These are phyloP conservation scores for Salminus brasiliensis DNA, from an alignment of 2,113 vertebrate genomes.

Conservation along the genomic window DNA sequence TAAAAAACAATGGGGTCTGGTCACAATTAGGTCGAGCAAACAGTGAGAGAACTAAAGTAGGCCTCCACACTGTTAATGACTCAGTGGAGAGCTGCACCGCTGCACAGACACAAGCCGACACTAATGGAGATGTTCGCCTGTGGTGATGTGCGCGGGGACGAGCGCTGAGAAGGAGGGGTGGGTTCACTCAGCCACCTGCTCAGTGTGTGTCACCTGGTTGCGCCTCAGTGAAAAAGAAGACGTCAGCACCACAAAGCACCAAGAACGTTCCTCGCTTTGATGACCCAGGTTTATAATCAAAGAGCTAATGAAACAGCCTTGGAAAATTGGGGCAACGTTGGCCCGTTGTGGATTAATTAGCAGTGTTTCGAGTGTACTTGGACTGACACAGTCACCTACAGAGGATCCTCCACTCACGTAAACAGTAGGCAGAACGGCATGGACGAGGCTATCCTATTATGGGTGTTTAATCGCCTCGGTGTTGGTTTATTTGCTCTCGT, in stretches of 20 bases:
- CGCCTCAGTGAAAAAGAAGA: constrained; percentile 41
- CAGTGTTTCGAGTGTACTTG: constrained; percentile 69
- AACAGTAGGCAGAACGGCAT: constrained; percentile 7
- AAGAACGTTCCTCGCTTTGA: neutral
- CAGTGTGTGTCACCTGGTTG: constrained; percentile 44
- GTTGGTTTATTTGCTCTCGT: constrained; percentile 36
- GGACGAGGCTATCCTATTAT: constrained; percentile 18
- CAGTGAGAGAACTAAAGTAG: constrained; percentile 61
- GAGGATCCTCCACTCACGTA: constrained; percentile 33
- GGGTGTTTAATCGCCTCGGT: constrained; percentile 34
- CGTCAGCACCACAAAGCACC: constrained; percentile 25
- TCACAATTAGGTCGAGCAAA: constrained; percentile 61
- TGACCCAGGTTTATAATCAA: constrained; percentile 28
- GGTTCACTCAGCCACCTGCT: constrained; percentile 55
- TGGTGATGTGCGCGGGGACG: constrained; percentile 69
- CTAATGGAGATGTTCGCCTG: constrained; percentile 85
- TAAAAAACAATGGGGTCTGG: constrained; percentile 49
- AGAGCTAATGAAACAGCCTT: constrained; percentile 23
- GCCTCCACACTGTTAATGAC: constrained; percentile 79
- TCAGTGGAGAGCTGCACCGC: constrained; percentile 69
- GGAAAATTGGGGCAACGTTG: constrained; percentile 71
- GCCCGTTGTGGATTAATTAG: constrained; percentile 84
- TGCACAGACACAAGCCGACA: constrained; percentile 78
- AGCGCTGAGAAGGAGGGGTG: neutral
- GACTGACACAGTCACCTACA: constrained; percentile 61